Conservation (phyloP, 2,888 invertebrate species). For the Branchipolynoe longqiensis region DNA sequence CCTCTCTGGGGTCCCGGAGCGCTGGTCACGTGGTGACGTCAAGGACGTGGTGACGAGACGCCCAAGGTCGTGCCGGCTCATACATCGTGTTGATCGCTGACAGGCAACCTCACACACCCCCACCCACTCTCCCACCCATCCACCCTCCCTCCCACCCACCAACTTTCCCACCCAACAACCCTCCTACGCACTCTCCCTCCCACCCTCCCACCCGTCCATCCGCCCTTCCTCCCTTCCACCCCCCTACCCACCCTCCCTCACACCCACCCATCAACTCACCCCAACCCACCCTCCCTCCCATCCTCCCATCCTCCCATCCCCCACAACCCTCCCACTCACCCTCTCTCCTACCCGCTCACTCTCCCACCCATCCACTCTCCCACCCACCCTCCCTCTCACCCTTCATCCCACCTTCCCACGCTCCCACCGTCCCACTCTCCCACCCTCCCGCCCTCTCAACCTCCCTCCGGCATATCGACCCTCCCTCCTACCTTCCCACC, state of each 20-base stretch:
- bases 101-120: too few species aligned
- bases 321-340: neutral
- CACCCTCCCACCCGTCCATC: neutral
- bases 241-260: neutral
- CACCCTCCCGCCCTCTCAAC: neutral
- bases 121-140: too few species aligned
- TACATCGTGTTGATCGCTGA: too few species aligned
- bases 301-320: neutral
- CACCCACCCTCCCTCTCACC: neutral
- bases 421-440: neutral
- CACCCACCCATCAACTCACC: neutral
- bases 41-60: too few species aligned
- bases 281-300: neutral
- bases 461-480: neutral
- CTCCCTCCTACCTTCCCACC: neutral
- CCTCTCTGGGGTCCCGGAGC: too few species aligned
- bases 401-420: neutral
- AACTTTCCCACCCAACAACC: too few species aligned
- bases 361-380: neutral
- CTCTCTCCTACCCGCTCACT: neutral
- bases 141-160: neutral
- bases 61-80: too few species aligned
- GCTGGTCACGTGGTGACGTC: too few species aligned
- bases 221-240: neutral
- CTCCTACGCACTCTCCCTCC: neutral